Percentiles rank a stretch among this genome's conserved stretches.
Evolutionary conservation across 2,113 vertebrate species (phyloP).

Genomic region (Brienomyrus longianalis): DNA sequence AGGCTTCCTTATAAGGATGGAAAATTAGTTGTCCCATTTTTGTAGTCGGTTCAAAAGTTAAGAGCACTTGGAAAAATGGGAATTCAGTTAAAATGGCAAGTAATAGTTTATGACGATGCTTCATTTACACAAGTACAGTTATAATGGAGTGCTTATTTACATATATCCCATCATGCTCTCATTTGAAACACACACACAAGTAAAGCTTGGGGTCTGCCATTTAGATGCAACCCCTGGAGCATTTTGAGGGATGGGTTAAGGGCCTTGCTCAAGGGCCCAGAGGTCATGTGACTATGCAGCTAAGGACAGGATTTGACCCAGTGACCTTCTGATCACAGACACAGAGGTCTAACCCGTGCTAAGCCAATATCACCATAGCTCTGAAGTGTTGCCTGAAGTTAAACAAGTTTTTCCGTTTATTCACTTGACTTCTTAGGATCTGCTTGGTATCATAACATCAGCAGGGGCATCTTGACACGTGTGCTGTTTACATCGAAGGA

Average conservation of each 20-base stretch:
- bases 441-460: neutral
- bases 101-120: neutral
- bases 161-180: neutral
- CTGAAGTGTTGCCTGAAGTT: neutral
- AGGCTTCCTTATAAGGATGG: neutral
- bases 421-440: neutral
- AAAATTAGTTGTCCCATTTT: neutral
- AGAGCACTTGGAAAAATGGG: neutral
- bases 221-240: neutral
- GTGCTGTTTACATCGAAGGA: neutral
- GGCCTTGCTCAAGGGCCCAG: neutral
- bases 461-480: neutral
- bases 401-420: neutral
- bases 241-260: neutral
- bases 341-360: neutral
- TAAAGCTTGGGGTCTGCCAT: neutral
- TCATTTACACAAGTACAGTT: neutral
- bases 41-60: neutral
- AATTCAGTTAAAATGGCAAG: neutral
- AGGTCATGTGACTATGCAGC: neutral
- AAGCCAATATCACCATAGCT: neutral
- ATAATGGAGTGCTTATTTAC: neutral
- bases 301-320: neutral
- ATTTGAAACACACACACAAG: neutral
- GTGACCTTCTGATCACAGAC: neutral